These are phyloP conservation scores for Gorsachius magnificus DNA, from an alignment of 2,797 vertebrate genomes.

Conservation along the genomic window DNA sequence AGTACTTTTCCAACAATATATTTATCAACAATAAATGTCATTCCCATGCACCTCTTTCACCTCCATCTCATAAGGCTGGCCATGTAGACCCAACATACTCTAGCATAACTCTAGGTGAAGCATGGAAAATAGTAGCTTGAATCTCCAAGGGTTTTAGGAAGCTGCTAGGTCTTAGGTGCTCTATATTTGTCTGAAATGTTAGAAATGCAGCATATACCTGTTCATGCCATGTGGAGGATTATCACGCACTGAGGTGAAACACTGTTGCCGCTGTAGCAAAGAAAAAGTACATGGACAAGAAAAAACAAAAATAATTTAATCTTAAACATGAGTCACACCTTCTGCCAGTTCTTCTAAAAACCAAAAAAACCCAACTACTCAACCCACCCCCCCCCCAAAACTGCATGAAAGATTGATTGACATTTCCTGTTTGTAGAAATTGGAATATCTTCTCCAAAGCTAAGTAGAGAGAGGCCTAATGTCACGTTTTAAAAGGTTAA, in stretches of 20 bases:
- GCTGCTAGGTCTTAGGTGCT: constrained; percentile 57
- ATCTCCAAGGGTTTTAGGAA: constrained; percentile 39
- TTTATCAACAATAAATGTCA: constrained; percentile 18
- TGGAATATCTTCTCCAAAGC: neutral
- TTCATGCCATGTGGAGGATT: constrained; percentile 26
- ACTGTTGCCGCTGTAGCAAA: neutral
- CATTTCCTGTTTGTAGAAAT: neutral
- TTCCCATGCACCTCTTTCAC: constrained; percentile 15
- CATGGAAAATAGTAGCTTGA: constrained; percentile 58
- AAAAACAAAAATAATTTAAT: neutral
- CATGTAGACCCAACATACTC: constrained; percentile 33
- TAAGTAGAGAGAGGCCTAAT: neutral
- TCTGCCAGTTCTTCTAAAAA: neutral
- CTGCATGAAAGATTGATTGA: constrained; percentile 14
- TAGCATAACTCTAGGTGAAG: constrained; percentile 58
- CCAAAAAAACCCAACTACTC: neutral
- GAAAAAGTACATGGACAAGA: neutral
- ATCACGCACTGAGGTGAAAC: constrained; percentile 17
- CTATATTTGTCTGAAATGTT: constrained; percentile 47
- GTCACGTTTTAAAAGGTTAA: neutral
- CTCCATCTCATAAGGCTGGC: constrained; percentile 6
- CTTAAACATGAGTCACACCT: neutral
- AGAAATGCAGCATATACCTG: constrained; percentile 30
- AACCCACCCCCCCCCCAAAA: neutral
- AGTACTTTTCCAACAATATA: constrained; percentile 42